Percentiles rank a stretch among this genome's conserved stretches.
Conservation (phyloP, 2,888 invertebrate species). For the Apantesis nais region DNA sequence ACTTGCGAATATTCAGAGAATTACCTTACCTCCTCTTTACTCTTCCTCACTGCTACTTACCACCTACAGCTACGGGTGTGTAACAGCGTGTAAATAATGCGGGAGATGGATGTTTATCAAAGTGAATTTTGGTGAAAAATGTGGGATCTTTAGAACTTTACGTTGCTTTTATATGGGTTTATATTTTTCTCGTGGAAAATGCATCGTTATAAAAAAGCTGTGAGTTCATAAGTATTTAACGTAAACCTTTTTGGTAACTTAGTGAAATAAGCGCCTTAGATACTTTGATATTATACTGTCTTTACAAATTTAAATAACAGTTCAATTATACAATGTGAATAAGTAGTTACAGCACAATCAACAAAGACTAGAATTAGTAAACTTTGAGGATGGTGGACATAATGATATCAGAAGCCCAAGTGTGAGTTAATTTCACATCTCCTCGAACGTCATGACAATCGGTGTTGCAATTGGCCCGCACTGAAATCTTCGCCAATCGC, state of each 20-base stretch:
- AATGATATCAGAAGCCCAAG: too few species aligned
- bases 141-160: constrained; percentile 8
- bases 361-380: background rate
- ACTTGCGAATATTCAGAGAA: constrained; percentile 15
- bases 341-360: background rate
- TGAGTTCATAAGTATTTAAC: constrained; percentile 8
- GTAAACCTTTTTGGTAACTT: constrained; percentile 4
- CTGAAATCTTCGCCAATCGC: too few species aligned
- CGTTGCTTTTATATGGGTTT: background rate
- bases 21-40: constrained; percentile 12
- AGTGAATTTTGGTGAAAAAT: constrained; percentile 46
- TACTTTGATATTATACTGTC: background rate
- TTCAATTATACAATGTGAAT: background rate
- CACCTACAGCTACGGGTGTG: constrained; percentile 13
- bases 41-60: constrained; percentile 7
- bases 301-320: background rate
- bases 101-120: constrained; percentile 31
- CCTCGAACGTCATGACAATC: too few species aligned
- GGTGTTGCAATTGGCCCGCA: too few species aligned
- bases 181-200: constrained; percentile 15
- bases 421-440: too few species aligned
- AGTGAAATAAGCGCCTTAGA: background rate
- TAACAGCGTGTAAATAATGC: constrained; percentile 31
- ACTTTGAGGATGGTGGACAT: background rate
- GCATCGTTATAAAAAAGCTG: constrained; percentile 6